Evolutionary conservation across 2,113 vertebrate species (phyloP).

Genomic region (Cebidichthys violaceus): DNA sequence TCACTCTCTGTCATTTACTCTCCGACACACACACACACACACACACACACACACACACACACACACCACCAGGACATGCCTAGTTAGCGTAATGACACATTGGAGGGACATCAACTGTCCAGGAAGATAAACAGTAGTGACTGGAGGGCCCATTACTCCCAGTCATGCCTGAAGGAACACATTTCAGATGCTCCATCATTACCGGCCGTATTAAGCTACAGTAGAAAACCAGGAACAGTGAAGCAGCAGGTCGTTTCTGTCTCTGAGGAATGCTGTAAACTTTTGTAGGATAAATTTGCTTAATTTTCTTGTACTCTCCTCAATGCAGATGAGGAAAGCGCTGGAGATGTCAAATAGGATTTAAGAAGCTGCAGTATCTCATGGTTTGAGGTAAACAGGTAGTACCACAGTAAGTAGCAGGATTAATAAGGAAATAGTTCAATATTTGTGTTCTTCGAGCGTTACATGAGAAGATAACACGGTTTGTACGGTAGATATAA

Average conservation of each 20-base stretch:
- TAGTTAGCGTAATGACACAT: conserved; percentile 79
- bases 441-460: too few relatives aligned
- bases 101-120: conserved; percentile 76
- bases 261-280: conserved; percentile 14
- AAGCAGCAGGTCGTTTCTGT: conserved; percentile 11
- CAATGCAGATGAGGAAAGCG: too few relatives aligned
- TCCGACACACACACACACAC: not conserved
- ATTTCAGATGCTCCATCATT: conserved; percentile 62
- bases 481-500: too few relatives aligned
- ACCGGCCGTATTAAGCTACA: conserved; percentile 60
- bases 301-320: conserved; percentile 20
- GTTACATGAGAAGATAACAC: too few relatives aligned
- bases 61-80: conserved; percentile 46
- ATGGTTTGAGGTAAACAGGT: not conserved
- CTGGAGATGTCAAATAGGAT: not conserved
- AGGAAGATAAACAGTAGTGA: conserved; percentile 80
- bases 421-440: too few relatives aligned
- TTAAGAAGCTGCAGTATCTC: not conserved
- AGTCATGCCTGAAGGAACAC: conserved; percentile 71
- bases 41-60: conserved; percentile 4
- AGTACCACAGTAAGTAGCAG: not conserved
- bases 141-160: conserved; percentile 76
- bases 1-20: conserved; percentile 3
- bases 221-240: conserved; percentile 32
- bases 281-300: conserved; percentile 22